Evolutionary conservation across 2,888 invertebrate genomes (phyloP).

Genomic region (Ochlodes sylvanus): DNA sequence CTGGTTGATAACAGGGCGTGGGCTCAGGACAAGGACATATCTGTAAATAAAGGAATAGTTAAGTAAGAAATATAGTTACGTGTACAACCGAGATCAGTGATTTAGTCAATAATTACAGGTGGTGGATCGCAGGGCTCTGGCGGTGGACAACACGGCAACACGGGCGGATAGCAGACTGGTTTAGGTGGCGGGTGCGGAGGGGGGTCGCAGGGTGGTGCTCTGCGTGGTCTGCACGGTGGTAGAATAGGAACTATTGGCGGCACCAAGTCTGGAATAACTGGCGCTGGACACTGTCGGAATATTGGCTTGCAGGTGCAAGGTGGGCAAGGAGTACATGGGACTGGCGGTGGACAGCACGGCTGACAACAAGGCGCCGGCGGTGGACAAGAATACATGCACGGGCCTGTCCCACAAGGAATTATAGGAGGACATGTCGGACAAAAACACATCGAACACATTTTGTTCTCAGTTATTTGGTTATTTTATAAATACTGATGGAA

Average conservation of each 20-base stretch:
- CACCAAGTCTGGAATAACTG: constrained; percentile 69
- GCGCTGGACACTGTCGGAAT: constrained; percentile 72
- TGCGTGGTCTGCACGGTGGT: constrained; percentile 69
- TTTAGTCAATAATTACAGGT: constrained; percentile 57
- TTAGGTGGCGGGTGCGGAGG: constrained; percentile 61
- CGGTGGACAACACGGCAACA: constrained; percentile 75
- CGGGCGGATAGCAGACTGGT: constrained; percentile 73
- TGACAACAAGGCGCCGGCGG: constrained; percentile 67
- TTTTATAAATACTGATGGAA: not conserved
- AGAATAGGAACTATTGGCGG: constrained; percentile 74
- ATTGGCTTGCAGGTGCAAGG: constrained; percentile 68
- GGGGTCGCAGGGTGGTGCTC: constrained; percentile 62
- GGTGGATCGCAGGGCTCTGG: constrained; percentile 74
- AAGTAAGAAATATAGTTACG: not conserved
- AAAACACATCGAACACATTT: constrained; percentile 66
- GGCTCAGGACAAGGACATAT: constrained; percentile 72
- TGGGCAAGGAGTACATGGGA: constrained; percentile 74
- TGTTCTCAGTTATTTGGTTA: not conserved
- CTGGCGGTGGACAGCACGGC: constrained; percentile 71
- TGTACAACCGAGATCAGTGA: no score
- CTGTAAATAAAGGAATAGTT: constrained; percentile 52
- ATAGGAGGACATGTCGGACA: constrained; percentile 73
- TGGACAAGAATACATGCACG: constrained; percentile 65
- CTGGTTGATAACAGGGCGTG: constrained; percentile 72
- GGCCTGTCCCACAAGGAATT: constrained; percentile 68